Conservation (phyloP, 2,888 invertebrate genomes). For the Eugnorisma glareosa region DNA sequence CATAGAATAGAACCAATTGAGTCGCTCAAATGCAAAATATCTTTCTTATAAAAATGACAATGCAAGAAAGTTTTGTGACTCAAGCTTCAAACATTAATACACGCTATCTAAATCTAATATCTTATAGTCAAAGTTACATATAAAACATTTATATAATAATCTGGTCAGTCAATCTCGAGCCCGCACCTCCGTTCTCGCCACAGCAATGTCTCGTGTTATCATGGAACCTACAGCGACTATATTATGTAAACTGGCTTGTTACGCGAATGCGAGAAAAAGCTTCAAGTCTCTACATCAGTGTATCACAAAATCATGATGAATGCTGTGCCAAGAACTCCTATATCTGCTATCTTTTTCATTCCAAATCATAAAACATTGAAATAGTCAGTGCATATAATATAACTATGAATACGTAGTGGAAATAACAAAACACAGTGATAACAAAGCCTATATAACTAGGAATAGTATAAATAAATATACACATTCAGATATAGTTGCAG, state of each 20-base stretch:
- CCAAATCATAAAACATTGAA: conserved; percentile 73
- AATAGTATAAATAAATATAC: conserved; percentile 68
- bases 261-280: conserved; percentile 39
- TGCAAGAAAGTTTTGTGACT: conserved; percentile 78
- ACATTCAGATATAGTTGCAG: conserved; percentile 58
- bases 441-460: conserved; percentile 66
- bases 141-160: conserved; percentile 85
- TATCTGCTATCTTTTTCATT: conserved; percentile 69
- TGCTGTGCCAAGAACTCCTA: conserved; percentile 82
- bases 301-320: conserved; percentile 46
- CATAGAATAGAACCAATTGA: conserved; percentile 39
- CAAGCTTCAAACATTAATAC: conserved; percentile 80
- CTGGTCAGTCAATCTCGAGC: conserved; percentile 87
- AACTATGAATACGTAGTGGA: conserved; percentile 62
- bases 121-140: conserved; percentile 78
- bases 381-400: conserved; percentile 64
- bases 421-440: conserved; percentile 70
- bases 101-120: conserved; percentile 83
- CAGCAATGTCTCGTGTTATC: conserved; percentile 74
- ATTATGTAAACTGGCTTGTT: conserved; percentile 53
- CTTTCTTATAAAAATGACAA: conserved; percentile 69
- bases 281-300: conserved; percentile 37
- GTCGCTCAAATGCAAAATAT: conserved; percentile 52
- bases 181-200: conserved; percentile 79
- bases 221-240: conserved; percentile 55